A percentile compares a stretch with the other conserved stretches of the same genome.
phyloP scores from a whole-genome alignment of 2,113 vertebrate species.

The Lophura nycthemera region DNA sequence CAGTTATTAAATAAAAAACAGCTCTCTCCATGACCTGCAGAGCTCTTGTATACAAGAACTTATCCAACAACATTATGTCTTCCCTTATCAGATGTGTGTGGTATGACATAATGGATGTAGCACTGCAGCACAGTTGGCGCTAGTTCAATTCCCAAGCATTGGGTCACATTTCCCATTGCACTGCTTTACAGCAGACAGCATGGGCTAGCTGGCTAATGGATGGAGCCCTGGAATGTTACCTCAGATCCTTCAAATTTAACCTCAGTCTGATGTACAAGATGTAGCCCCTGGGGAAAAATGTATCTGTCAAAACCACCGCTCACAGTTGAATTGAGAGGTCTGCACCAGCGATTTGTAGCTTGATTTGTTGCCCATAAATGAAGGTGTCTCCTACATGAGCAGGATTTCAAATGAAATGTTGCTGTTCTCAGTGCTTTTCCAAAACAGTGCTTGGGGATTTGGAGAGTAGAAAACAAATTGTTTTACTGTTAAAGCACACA shows the following conservation, averaged over 20 bases:
- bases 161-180: constrained; percentile 56
- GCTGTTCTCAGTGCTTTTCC: not conserved
- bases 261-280: constrained; percentile 45
- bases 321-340: not conserved
- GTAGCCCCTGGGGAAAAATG: constrained; percentile 48
- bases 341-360: not conserved
- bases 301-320: constrained; percentile 50
- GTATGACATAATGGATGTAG: constrained; percentile 69
- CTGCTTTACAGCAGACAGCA: constrained; percentile 51
- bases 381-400: not conserved
- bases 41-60: constrained; percentile 65
- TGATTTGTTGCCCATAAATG: constrained; percentile 17
- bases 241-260: constrained; percentile 63
- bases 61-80: constrained; percentile 60
- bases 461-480: not conserved
- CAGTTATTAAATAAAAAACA: constrained; percentile 76
- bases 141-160: constrained; percentile 65
- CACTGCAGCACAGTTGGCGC: constrained; percentile 55
- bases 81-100: constrained; percentile 77
- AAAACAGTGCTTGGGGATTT: not conserved
- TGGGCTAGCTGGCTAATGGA: constrained; percentile 36
- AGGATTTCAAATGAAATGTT: constrained; percentile 29
- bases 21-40: constrained; percentile 63
- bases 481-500: not conserved
- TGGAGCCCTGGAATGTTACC: constrained; percentile 52